A percentile compares a stretch with the other conserved stretches of the same genome.
phyloP scores from a whole-genome alignment of 2,797 vertebrate genomes.

The Natrix natrix region DNA sequence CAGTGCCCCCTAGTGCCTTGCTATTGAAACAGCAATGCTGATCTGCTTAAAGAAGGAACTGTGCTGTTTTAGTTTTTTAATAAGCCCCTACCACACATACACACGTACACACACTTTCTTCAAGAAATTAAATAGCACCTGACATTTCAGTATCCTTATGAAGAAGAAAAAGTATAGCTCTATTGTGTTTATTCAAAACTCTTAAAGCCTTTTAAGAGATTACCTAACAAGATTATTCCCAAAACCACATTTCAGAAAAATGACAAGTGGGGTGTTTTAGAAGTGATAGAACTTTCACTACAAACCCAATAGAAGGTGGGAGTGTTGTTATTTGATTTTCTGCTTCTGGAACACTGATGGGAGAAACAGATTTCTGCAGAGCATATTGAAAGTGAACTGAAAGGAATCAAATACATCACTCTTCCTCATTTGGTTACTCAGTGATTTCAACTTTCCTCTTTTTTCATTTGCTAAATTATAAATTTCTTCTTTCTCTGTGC shows the following conservation, averaged over 20 bases:
- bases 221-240: neutral
- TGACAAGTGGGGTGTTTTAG: neutral
- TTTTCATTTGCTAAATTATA: neutral
- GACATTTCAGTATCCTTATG: neutral
- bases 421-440: neutral
- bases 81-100: too few species aligned
- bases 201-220: neutral
- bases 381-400: neutral
- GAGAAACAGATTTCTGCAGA: neutral
- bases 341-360: neutral
- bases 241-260: neutral
- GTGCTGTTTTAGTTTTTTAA: neutral
- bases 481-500: neutral
- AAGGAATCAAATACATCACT: neutral
- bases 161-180: neutral
- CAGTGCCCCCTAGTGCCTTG: slow-evolving; percentile 59
- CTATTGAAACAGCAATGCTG: neutral
- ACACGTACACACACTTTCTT: neutral
- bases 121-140: neutral
- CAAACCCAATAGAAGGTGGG: neutral
- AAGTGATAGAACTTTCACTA: neutral
- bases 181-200: neutral
- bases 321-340: neutral
- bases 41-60: neutral
- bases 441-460: neutral